Evolutionary conservation across 23 tunicate genomes (phyloP), one percentile per base, ranked within the genome.

Genomic region (Botrylloides violaceus): DNA sequence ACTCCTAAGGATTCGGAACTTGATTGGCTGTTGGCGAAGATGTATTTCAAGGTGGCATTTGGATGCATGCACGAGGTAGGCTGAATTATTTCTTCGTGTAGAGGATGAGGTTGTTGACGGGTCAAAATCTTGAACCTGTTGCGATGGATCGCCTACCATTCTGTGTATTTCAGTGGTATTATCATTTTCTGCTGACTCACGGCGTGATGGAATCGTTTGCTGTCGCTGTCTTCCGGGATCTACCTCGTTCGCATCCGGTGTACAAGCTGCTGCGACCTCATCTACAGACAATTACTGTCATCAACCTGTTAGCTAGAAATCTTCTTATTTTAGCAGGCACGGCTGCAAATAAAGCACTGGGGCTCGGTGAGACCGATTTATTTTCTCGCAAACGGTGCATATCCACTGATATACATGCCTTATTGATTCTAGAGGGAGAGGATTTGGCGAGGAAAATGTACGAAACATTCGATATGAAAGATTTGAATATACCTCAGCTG

Each of bases 241-340:
- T 85, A 22, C 80, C 92, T 19, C 71, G 59, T 21, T 39, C 84
- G 4, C 92, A 85, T 57, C 92, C 92, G 29, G 28, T 85, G 36
- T 85, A 85, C 71, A 85, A 85, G 34, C 79, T 85, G 48, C 66
- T 85, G 64, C 47, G 92, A 35, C 92, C 92, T 1, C 92, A 85
- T 60, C 76, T 85, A 9, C 84, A 63, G 12, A 85, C 92, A 5
- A 80, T 85, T 29, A 22, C 71, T 1, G 79, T 77, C 30, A 85
- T 85, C 80, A 85, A 85, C 76, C n/a, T 79, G 23, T 64, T 59
- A 19, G 84, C 84, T 18, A 58, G 92, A 3, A 22, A 37, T n/a
- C 33, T 34, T 23, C 47, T 85, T 21, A 85, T 85, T 12, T 58
- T 64, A 23, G 37, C 64, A 34, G 3, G 57, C 3, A 68, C 76